phyloP scores from a whole-genome alignment of 2,888 invertebrate genomes.

The Syritta pipiens region DNA sequence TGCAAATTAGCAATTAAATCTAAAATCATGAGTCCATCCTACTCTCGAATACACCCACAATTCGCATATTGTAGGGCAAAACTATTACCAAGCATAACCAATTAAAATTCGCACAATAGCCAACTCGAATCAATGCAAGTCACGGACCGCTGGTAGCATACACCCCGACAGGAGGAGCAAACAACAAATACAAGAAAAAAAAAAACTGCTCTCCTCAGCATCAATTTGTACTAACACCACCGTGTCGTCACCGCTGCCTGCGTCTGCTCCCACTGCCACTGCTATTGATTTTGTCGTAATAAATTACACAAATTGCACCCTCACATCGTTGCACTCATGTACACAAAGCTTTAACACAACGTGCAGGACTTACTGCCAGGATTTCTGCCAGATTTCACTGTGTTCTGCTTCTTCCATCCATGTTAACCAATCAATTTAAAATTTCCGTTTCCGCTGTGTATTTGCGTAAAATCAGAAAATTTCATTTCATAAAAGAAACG shows the following conservation, averaged over 20 bases:
- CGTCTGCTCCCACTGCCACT: too few relatives aligned
- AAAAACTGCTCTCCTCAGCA: slow-evolving; percentile 42
- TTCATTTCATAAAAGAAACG: slow-evolving; percentile 66
- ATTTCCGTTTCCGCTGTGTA: slow-evolving; percentile 67
- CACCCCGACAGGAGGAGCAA: slow-evolving; percentile 23
- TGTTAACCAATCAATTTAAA: slow-evolving; percentile 70
- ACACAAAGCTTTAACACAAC: slow-evolving; percentile 51
- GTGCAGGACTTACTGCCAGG: slow-evolving; percentile 52
- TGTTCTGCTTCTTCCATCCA: slow-evolving; percentile 63
- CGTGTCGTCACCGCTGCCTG: slow-evolving; percentile 37
- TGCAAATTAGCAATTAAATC: neutral
- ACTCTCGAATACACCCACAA: neutral
- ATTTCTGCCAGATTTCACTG: slow-evolving; percentile 47
- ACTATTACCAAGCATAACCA: slow-evolving; percentile 1
- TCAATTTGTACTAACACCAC: slow-evolving; percentile 62
- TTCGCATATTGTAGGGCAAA: neutral
- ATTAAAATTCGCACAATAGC: slow-evolving; percentile 38
- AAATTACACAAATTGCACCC: slow-evolving; percentile 66
- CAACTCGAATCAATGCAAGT: slow-evolving; percentile 25
- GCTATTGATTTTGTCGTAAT: slow-evolving; percentile 67
- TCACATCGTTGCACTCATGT: slow-evolving; percentile 47
- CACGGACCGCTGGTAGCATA: slow-evolving; percentile 34
- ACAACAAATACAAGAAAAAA: slow-evolving; percentile 1
- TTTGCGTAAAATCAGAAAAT: slow-evolving; percentile 68
- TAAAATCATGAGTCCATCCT: neutral